Evolutionary conservation across 2,113 vertebrate genomes (phyloP).

Genomic region (human): GRCh38 chr14:96634501-96635000

Average conservation of each 20-base stretch:
- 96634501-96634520: fast-evolving
- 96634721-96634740: background rate
- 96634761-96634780: background rate
- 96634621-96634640: background rate
- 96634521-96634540: fast-evolving
- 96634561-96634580: background rate
- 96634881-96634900: background rate
- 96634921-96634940: background rate
- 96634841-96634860: background rate
- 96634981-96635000: background rate
- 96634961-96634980: fast-evolving
- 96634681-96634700: background rate
- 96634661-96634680: background rate
- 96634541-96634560: background rate
- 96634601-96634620: background rate
- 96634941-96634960: fast-evolving
- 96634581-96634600: fast-evolving
- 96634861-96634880: background rate
- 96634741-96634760: background rate
- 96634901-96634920: background rate
- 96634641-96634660: fast-evolving
- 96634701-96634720: background rate
- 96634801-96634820: background rate
- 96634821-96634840: background rate
- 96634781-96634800: background rate